Conservation (phyloP, 1,140 invertebrate species). For the Euborellia annulipes region DNA sequence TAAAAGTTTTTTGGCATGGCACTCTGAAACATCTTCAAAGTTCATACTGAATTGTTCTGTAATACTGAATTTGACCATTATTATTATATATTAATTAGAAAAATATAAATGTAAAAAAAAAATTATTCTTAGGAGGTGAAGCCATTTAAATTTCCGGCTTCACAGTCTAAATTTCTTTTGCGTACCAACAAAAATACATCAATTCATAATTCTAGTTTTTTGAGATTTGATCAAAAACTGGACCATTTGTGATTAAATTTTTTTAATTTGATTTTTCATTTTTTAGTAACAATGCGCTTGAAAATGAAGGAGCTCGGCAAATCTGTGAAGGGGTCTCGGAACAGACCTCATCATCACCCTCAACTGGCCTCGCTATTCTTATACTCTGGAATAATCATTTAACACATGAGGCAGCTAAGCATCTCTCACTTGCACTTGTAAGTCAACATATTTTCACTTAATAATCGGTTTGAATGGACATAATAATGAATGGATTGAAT, state of each 20-base stretch:
- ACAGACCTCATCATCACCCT: conserved; percentile 32
- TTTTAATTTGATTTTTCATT: conserved; percentile 9
- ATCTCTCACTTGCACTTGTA: conserved; percentile 48
- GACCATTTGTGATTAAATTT: neutral
- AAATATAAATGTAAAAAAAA: too few relatives aligned
- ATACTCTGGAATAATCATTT: conserved; percentile 77
- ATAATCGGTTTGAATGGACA: neutral
- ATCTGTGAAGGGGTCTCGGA: conserved; percentile 55
- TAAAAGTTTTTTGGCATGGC: too few relatives aligned
- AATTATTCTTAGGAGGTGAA: too few relatives aligned
- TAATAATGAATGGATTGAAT: too few relatives aligned
- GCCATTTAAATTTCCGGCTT: too few relatives aligned
- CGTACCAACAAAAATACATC: too few relatives aligned
- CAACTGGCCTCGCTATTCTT: conserved; percentile 54
- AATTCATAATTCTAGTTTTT: too few relatives aligned
- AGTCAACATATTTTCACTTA: conserved; percentile 18
- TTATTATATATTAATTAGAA: too few relatives aligned
- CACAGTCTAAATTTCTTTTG: too few relatives aligned
- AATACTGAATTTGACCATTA: too few relatives aligned
- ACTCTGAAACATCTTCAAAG: too few relatives aligned
- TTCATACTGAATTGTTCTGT: too few relatives aligned
- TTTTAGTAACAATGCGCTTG: conserved; percentile 52
- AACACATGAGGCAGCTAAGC: conserved; percentile 48
- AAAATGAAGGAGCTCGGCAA: conserved; percentile 55
- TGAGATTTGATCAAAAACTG: neutral